Evolutionary conservation across 2,113 vertebrate genomes (phyloP), one percentile per base, ranked within the genome.

Genomic region (Uria lomvia): DNA sequence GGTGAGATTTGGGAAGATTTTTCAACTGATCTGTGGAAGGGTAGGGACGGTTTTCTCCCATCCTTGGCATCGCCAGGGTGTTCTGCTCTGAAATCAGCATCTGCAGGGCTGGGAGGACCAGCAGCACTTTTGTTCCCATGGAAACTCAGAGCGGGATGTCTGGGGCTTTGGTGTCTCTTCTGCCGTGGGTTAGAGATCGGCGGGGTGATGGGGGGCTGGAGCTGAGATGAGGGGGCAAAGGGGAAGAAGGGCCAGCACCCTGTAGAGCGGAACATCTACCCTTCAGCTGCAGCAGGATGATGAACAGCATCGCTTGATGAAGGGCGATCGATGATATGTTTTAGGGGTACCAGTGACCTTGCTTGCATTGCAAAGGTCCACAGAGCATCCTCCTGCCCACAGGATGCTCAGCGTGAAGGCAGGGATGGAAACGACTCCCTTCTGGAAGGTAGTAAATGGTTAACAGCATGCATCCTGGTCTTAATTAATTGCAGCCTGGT

Each of bases 41-140:
- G 5, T 15, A 6, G 55, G 73, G 62, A 42, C 3, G 18, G 15
- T 72, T 96, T 71, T 47, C 56, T 86, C 52, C 42, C 40, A 34
- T 43, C 75, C 68, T 93, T 38, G 40, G 43, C 88, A 75, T 59
- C 0, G 0, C 43, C 4, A 4, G n/a, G 42, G 50, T 71, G 82
- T 36, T 90, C 9, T 59, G 63, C 93, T 90, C 90, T 55, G 75
- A 43, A 92, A 12, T 86, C 96, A 68, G 81, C 92, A 90, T 83
- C 91, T 84, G 94, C 95, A 93, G 70, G 91, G 83, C 81, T 73
- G 90, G 93, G 85, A 96, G 78, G 88, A 96, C 88, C 88, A 53
- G 88, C 75, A 88, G 90, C 81, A 17, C 86, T 94, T 70, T 16
- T 18, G 96, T 97, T 96, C 90, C 97, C 85, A 97, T 97, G 95